Evolutionary conservation across 2,113 vertebrate genomes (phyloP).

Genomic region (Alethe diademata): DNA sequence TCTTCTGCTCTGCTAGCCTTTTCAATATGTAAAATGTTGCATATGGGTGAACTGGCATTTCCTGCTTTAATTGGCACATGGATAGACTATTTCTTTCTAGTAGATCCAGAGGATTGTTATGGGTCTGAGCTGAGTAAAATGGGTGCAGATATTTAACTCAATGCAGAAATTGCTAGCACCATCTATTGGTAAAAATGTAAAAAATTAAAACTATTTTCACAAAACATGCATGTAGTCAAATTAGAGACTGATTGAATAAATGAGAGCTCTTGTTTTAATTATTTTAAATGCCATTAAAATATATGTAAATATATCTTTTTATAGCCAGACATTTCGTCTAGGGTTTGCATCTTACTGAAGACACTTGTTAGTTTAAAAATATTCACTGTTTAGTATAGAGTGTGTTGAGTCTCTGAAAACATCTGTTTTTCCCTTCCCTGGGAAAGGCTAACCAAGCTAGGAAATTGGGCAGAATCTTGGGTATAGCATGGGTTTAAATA

Average conservation of each 20-base stretch:
- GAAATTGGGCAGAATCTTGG: neutral
- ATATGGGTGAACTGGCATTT: neutral
- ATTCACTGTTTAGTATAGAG: neutral
- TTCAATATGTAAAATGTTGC: conserved; percentile 1
- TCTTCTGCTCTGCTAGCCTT: conserved; percentile 27
- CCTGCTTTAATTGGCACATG: conserved; percentile 1
- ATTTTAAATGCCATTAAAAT: conserved; percentile 60
- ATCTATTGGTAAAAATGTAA: conserved; percentile 61
- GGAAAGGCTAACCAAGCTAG: neutral
- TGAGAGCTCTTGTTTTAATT: conserved; percentile 45
- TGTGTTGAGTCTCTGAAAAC: neutral
- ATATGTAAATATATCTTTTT: conserved; percentile 61
- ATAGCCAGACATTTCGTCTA: conserved; percentile 30
- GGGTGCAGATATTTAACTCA: neutral
- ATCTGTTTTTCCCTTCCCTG: neutral
- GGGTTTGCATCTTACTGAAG: neutral
- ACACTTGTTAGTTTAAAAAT: neutral
- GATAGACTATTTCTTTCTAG: neutral
- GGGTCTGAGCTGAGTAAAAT: neutral
- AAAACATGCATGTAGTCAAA: conserved; percentile 19
- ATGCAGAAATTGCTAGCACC: conserved; percentile 61
- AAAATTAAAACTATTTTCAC: conserved; percentile 10
- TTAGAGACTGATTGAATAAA: conserved; percentile 59
- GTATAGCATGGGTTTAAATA: neutral
- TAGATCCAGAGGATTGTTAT: neutral